phyloP scores from a whole-genome alignment of 2,113 vertebrate genomes.

The Triplophysa siluroides region DNA sequence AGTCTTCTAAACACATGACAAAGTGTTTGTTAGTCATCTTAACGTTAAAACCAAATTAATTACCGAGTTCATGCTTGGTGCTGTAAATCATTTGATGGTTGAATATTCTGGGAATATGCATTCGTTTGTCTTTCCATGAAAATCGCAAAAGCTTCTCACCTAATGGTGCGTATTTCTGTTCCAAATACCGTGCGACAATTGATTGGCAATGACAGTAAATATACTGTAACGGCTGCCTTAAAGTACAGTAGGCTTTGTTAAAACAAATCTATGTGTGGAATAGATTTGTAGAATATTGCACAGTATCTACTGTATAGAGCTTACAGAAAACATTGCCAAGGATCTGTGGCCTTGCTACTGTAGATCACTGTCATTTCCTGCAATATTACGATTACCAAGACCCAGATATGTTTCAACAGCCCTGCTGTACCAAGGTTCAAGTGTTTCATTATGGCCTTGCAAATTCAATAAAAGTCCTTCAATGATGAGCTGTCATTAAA shows the following conservation, averaged over 20 bases:
- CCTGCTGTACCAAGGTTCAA: constrained; percentile 53
- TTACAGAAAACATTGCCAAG: constrained; percentile 40
- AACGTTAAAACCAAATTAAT: background rate
- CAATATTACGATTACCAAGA: constrained; percentile 60
- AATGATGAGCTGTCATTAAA: constrained; percentile 56
- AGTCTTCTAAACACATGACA: background rate
- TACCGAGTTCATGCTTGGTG: background rate
- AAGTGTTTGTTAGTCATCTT: background rate
- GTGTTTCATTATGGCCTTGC: constrained; percentile 45
- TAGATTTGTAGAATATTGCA: no score
- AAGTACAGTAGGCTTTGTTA: background rate
- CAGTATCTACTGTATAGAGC: no score
- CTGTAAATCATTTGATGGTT: background rate
- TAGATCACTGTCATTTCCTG: constrained; percentile 57
- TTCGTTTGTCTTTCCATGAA: background rate
- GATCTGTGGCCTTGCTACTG: constrained; percentile 23
- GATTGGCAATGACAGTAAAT: background rate
- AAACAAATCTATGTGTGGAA: constrained; percentile 9
- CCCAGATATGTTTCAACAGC: constrained; percentile 42
- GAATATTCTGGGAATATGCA: background rate
- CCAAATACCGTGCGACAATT: background rate
- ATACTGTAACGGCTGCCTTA: background rate
- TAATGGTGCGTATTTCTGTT: background rate
- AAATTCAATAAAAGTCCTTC: constrained; percentile 44
- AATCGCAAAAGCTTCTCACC: background rate